Evolutionary conservation across 1,140 invertebrate species (phyloP), one percentile per base, ranked within the genome.

Genomic region (Aphidius ervi): DNA sequence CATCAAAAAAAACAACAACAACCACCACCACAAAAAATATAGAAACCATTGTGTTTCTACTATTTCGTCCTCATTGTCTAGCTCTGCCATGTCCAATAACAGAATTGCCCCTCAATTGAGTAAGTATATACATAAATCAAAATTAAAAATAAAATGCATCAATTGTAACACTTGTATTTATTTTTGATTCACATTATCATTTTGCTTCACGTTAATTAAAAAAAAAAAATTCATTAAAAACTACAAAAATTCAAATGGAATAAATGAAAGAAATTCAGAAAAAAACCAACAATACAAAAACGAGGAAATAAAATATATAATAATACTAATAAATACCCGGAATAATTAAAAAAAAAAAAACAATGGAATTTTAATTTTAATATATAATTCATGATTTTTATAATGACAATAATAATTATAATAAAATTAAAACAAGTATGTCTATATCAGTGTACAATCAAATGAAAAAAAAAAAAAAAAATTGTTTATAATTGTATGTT

Each of bases 41-140:
- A 50, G 49, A 40, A 48, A n/a, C 37, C 39, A 8, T 46, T 56
- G 59, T 37, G 43, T 48, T 53, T 61, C 59, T 46, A 56, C 39
- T 43, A 56, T 40, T 61, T 61, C 37, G 50, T 43, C 48, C n/a
- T 50, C 62, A 64, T 62, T 66, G 67, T 67, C 65, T 66, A 68
- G 67, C 62, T 65, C 68, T 74, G 70, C 70, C 68, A 72, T 74
- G 72, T 70, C 65, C 67, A 68, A 67, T 67, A 67, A 70, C 65
- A 67, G 66, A 56, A 61, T 65, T 65, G 59, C 58, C 59, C 67
- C 63, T 63, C 65, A 70, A 67, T 63, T 70, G 67, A 70, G 70
- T 74, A 68, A 67, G 67, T 72, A 54, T 72, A 54, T 16, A 16
- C 16, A 16, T 16, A 0, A 16, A 16, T 16, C 5, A 54, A 54